Percentiles rank a stretch among this genome's conserved stretches.
Evolutionary conservation across 30 jellyfish, hydroid and myxozoan genomes (phyloP).

Genomic region (Aurelia sp.): DNA sequence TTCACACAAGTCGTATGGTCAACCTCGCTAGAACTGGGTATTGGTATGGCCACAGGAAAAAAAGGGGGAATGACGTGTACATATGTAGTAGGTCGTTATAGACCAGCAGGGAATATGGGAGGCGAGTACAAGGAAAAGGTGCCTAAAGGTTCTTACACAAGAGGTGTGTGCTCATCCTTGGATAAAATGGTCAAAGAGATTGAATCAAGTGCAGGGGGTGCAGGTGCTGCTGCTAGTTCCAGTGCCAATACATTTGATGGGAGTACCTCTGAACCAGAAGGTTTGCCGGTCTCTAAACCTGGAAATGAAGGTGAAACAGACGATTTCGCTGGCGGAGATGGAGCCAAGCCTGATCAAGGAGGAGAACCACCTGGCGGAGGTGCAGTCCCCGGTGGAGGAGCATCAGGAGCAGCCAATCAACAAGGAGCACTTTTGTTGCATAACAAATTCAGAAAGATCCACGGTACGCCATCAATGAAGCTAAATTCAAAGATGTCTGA

Average conservation of each 20-base stretch:
- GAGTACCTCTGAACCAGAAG: too few species aligned
- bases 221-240: not conserved
- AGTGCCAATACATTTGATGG: too few species aligned
- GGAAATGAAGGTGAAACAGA: too few species aligned
- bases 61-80: constrained; percentile 75
- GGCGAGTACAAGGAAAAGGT: constrained; percentile 67
- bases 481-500: constrained; percentile 77
- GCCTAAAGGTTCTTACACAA: constrained; percentile 63
- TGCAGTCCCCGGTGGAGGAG: constrained; percentile 12
- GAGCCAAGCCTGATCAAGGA: not conserved
- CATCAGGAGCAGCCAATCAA: constrained; percentile 38
- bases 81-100: constrained; percentile 73
- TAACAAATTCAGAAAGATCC: constrained; percentile 86
- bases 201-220: constrained; percentile 12
- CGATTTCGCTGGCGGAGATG: constrained; percentile 2
- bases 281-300: too few species aligned
- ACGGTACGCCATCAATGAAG: constrained; percentile 76
- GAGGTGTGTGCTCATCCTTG: constrained; percentile 20
- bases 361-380: not conserved
- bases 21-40: constrained; percentile 61
- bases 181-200: constrained; percentile 44
- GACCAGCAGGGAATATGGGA: constrained; percentile 72
- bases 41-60: constrained; percentile 77
- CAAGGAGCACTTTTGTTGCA: constrained; percentile 83
- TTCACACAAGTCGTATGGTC: constrained; percentile 90